phyloP scores from a whole-genome alignment of 2,113 vertebrate species.

The Corydoras maculifer region DNA sequence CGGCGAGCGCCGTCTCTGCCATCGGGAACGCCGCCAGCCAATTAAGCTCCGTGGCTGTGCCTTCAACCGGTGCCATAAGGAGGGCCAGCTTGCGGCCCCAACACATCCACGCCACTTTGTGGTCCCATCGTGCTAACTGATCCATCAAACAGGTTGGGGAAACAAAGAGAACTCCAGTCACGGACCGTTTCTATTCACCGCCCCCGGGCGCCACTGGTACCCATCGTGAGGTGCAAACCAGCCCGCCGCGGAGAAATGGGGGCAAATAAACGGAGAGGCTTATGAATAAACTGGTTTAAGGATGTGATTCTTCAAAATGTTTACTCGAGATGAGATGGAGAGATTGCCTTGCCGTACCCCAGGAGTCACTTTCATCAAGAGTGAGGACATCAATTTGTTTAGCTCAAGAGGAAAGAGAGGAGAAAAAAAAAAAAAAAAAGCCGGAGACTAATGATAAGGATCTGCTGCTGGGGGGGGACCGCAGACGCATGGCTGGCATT shows the following conservation, averaged over 20 bases:
- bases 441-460: conserved; percentile 47
- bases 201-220: neutral
- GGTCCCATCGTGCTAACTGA: conserved; percentile 33
- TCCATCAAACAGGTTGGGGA: conserved; percentile 29
- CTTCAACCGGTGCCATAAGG: conserved; percentile 45
- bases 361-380: conserved; percentile 51
- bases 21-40: conserved; percentile 59
- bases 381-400: conserved; percentile 59
- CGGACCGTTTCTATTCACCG: neutral
- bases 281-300: conserved; percentile 42
- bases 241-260: neutral
- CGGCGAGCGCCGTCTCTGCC: conserved; percentile 45
- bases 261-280: conserved; percentile 17
- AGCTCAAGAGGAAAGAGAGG: conserved; percentile 8
- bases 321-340: conserved; percentile 42
- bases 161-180: conserved; percentile 14
- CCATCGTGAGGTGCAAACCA: neutral
- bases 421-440: conserved; percentile 32
- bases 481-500: conserved; percentile 39
- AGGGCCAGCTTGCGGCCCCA: conserved; percentile 43
- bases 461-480: conserved; percentile 35
- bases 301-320: conserved; percentile 29
- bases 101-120: conserved; percentile 20
- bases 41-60: conserved; percentile 49
- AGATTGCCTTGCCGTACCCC: conserved; percentile 46